These are phyloP conservation scores for Henricia sp. DNA, from an alignment of 53 echinoderm and acorn worm genomes.

Conservation along the genomic window DNA sequence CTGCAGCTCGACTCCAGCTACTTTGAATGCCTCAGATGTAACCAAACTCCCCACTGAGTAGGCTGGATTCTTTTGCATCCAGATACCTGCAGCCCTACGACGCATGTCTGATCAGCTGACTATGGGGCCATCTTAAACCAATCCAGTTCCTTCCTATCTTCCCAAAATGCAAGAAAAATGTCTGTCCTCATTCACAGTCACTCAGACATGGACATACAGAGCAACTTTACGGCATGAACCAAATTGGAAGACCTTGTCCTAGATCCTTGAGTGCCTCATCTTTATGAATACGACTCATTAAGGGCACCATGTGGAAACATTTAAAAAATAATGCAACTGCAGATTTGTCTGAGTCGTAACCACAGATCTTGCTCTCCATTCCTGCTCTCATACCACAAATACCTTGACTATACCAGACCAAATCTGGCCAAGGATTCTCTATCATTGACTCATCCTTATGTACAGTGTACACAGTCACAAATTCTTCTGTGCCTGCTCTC, in stretches of 20 bases:
- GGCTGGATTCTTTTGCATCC: constrained; percentile 53
- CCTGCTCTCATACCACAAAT: constrained; percentile 45
- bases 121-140: not conserved
- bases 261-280: not conserved
- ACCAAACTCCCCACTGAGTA: constrained; percentile 45
- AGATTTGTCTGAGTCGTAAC: not conserved
- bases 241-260: not conserved
- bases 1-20: constrained; percentile 25
- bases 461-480: no score
- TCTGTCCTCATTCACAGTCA: not conserved
- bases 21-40: constrained; percentile 48
- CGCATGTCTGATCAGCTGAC: constrained; percentile 27
- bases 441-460: constrained; percentile 9
- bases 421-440: constrained; percentile 35
- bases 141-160: not conserved
- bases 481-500: not conserved
- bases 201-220: not conserved
- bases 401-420: constrained; percentile 37
- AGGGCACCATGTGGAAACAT: not conserved
- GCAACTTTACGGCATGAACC: not conserved
- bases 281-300: not conserved
- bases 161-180: no score
- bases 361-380: not conserved
- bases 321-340: not conserved
- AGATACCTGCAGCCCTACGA: not conserved